phyloP scores from a whole-genome alignment of 2,888 invertebrate genomes.

The Hymenopus coronatus region DNA sequence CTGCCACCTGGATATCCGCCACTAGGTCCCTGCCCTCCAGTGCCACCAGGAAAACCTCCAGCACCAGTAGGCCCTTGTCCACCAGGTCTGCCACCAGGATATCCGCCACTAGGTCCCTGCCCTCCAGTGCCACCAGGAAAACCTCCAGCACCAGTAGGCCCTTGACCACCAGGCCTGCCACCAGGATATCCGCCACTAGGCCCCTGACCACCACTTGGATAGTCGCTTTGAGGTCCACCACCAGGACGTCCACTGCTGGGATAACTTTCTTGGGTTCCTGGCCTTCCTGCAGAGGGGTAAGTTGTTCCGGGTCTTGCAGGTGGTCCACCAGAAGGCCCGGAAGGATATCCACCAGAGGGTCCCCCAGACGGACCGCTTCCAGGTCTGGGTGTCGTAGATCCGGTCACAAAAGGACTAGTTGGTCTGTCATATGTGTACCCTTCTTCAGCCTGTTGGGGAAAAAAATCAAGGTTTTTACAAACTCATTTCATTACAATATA shows the following conservation, averaged over 20 bases:
- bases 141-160: neutral
- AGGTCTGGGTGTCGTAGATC: conserved; percentile 8
- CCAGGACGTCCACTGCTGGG: neutral
- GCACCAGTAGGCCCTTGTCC: conserved; percentile 31
- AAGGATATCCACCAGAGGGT: conserved; percentile 17
- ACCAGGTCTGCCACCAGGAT: conserved; percentile 33
- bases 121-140: too few species aligned
- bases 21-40: conserved; percentile 28
- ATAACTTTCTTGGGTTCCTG: neutral
- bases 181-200: conserved; percentile 23
- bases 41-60: conserved; percentile 16
- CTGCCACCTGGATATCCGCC: conserved; percentile 29
- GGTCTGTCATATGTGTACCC: conserved; percentile 71
- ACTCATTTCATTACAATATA: neutral
- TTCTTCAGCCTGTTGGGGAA: conserved; percentile 60
- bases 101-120: conserved; percentile 25
- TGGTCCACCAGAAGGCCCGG: conserved; percentile 9
- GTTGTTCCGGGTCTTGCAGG: neutral
- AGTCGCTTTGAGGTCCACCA: neutral
- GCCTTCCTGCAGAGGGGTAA: neutral
- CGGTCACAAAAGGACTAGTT: conserved; percentile 53
- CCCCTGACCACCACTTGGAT: neutral
- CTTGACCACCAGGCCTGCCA: neutral
- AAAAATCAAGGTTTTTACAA: neutral
- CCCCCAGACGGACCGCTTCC: neutral